phyloP scores from a whole-genome alignment of 2,113 vertebrate species.

The Bettongia penicillata region DNA sequence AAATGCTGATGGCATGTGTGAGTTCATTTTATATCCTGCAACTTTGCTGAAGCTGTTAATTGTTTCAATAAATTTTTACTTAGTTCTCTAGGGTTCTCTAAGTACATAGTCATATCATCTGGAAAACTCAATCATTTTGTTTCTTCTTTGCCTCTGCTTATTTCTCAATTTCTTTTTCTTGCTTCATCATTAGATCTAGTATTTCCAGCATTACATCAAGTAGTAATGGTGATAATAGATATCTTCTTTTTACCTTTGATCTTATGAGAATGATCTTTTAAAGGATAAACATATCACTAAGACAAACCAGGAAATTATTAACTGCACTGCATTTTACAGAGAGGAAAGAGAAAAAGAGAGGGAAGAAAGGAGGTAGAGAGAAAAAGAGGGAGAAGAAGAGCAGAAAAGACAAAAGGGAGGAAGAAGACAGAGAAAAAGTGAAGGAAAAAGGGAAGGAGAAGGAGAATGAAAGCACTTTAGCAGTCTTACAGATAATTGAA shows the following conservation, averaged over 20 bases:
- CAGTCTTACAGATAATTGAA: neutral
- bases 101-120: neutral
- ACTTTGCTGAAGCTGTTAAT: neutral
- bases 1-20: neutral
- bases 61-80: neutral
- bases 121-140: neutral
- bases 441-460: neutral
- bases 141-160: neutral
- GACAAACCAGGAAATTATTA: neutral
- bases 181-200: neutral
- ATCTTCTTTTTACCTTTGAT: neutral
- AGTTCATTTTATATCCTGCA: neutral
- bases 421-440: neutral
- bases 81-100: neutral
- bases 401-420: no score
- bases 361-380: no score
- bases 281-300: neutral
- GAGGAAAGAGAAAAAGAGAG: neutral
- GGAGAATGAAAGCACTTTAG: neutral
- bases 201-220: neutral
- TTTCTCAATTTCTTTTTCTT: neutral
- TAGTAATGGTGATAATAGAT: neutral
- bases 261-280: neutral
- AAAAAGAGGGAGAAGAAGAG: accelerated
- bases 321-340: neutral